Conservation (phyloP, 2,797 vertebrate genomes). For the Artibeus jamaicensis region DNA sequence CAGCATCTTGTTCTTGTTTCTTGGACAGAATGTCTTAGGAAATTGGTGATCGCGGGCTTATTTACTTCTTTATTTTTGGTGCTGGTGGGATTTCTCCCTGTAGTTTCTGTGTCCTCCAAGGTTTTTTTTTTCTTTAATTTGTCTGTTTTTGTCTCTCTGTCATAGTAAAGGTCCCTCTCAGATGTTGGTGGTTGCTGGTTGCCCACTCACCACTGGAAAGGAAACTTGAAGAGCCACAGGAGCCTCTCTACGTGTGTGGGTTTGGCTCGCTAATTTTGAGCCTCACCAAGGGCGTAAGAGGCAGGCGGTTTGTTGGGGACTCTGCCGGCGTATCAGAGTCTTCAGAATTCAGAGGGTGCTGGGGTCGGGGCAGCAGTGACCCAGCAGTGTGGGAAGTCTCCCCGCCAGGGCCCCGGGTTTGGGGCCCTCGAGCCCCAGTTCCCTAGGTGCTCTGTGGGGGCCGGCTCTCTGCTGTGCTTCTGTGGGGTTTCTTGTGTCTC, state of each 20-base stretch:
- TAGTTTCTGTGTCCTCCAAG: not conserved
- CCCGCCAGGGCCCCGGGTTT: accelerated
- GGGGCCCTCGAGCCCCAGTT: not conserved
- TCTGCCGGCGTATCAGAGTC: not conserved
- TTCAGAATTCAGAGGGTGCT: not conserved
- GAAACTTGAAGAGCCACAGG: not conserved
- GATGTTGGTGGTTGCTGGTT: not conserved
- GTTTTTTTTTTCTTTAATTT: too few species aligned
- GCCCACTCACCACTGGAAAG: not conserved
- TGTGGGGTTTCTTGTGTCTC: not conserved
- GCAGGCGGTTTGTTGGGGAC: not conserved
- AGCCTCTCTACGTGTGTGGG: not conserved
- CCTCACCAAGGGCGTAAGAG: not conserved
- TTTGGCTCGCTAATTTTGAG: not conserved
- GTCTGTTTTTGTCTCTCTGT: not conserved
- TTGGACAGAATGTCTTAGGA: not conserved
- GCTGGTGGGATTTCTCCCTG: not conserved
- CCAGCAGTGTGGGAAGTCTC: accelerated
- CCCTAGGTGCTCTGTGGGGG: not conserved
- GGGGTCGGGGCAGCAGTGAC: not conserved
- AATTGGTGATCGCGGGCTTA: not conserved
- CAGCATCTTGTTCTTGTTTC: not conserved
- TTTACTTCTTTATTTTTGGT: not conserved
- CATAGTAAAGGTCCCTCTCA: not conserved
- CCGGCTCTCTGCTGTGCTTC: not conserved